Base-by-base conservation (phyloP, 2,113 vertebrate genomes). In the Malurus alboscapulatus region DNA sequence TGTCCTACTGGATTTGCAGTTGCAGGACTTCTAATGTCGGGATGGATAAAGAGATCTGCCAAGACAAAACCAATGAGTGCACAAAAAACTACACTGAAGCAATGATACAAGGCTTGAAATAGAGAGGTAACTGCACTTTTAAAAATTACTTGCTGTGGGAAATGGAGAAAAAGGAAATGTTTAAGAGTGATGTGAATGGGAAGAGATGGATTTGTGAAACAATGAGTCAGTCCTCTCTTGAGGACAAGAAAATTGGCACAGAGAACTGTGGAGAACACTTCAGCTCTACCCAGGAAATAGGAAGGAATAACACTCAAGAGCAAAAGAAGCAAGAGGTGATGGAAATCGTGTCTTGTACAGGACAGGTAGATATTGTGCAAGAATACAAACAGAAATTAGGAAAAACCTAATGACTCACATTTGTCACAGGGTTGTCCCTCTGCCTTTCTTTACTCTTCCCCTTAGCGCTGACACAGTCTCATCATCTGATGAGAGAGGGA, bases 1-100 rank as follows among this genome's bases (percentile, higher is more conserved):
- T 57, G 45, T 72, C 75, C 71, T 87, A 19, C 76, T 25, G 30
- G 81, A 91, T 74, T 92, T 72, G 82, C 24, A 65, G 14, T 30
- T 89, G 44, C 82, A 90, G 81, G 84, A 90, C 24, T 83, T 38
- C 29, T 63, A 44, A 85, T 29, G 38, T 94, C 67, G 82, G 73
- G 36, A 87, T 42, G 54, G 81, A 91, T 87, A 69, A 67, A 89
- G 67, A 93, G 14, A 84, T 53, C 71, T 91, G 78, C 78, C 81
- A 92, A 86, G 38, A 77, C 51, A 77, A 66, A 87, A 4, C 12
- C 5, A 69, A 17, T 2, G 7, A 51, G n/a, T 73, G 36, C 32
- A 55, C 0, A 6, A 45, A 71, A 79, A 42, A 4, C 10, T 24
- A 58, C 36, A 66, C 1, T 6, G 14, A 82, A 93, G 38, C 86